Evolutionary conservation across 1,140 invertebrate species (phyloP).

Genomic region (Yoshiicerus persimilis): DNA sequence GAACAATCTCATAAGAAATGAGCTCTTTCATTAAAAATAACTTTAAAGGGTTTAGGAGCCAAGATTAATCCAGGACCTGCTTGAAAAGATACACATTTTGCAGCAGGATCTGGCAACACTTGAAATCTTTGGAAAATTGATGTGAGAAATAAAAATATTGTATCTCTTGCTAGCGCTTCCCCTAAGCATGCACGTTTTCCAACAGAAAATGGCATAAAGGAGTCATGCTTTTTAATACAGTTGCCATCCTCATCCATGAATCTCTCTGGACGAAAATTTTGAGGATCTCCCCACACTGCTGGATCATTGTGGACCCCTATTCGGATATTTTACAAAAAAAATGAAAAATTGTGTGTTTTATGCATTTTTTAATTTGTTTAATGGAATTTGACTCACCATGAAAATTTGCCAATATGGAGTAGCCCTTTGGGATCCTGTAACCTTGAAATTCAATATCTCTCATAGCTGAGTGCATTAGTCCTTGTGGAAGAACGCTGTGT

Average conservation of each 20-base stretch:
- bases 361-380: no score
- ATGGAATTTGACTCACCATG: not conserved
- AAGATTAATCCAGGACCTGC: not conserved
- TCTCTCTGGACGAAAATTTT: slow-evolving; percentile 56
- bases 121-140: slow-evolving; percentile 49
- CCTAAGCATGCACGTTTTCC: slow-evolving; percentile 52
- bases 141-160: slow-evolving; percentile 55
- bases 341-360: no score
- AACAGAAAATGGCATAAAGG: not conserved
- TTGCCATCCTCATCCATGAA: slow-evolving; percentile 52
- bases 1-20: no score
- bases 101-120: not conserved
- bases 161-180: slow-evolving; percentile 56
- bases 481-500: not conserved
- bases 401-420: not conserved
- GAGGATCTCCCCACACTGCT: slow-evolving; percentile 53
- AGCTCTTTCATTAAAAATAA: not conserved
- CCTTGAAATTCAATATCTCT: not conserved
- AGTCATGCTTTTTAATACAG: not conserved
- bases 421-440: not conserved
- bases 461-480: not conserved
- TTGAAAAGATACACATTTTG: not conserved
- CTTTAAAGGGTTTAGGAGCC: not conserved
- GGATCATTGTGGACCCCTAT: not conserved
- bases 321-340: slow-evolving; percentile 52